phyloP scores from a whole-genome alignment of 2,113 vertebrate genomes.

The Cisticola juncidis region DNA sequence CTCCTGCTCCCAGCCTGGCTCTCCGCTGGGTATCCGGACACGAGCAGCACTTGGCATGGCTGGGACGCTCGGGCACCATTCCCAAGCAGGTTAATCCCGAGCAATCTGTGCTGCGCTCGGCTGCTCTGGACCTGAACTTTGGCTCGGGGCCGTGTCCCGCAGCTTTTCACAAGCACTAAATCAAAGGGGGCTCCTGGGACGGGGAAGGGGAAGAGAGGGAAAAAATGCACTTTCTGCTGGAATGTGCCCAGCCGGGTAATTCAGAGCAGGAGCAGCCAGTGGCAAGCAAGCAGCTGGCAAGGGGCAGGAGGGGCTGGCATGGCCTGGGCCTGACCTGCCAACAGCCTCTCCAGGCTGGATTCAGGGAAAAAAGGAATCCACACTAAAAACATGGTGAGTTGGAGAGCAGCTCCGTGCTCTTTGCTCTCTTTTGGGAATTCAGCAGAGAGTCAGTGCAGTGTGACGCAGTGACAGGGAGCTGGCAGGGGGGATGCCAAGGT shows the following conservation, averaged over 20 bases:
- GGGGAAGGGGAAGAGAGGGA: not conserved
- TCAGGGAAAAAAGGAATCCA: not conserved
- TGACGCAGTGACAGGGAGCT: not conserved
- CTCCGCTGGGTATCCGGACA: fast-evolving
- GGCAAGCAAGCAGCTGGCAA: slow-evolving; percentile 41
- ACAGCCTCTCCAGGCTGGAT: not conserved
- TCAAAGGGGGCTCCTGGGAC: slow-evolving; percentile 15
- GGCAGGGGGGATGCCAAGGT: fast-evolving
- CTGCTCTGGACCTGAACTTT: not conserved
- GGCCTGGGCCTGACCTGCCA: slow-evolving; percentile 43
- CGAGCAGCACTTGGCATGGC: not conserved
- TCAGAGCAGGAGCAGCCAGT: slow-evolving; percentile 24
- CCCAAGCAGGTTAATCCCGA: not conserved
- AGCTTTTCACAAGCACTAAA: slow-evolving; percentile 14
- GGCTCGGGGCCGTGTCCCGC: not conserved
- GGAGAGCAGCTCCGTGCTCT: not conserved
- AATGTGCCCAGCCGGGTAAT: not conserved
- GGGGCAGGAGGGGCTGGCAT: not conserved
- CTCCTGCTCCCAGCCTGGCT: not conserved
- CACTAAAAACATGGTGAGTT: not conserved
- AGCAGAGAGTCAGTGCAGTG: fast-evolving
- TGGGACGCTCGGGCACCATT: not conserved
- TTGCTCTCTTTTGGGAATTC: not conserved
- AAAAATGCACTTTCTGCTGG: slow-evolving; percentile 14
- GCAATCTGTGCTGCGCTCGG: not conserved